Evolutionary conservation across 1,140 invertebrate genomes (phyloP).

Genomic region (Nasonia vitripennis): DNA sequence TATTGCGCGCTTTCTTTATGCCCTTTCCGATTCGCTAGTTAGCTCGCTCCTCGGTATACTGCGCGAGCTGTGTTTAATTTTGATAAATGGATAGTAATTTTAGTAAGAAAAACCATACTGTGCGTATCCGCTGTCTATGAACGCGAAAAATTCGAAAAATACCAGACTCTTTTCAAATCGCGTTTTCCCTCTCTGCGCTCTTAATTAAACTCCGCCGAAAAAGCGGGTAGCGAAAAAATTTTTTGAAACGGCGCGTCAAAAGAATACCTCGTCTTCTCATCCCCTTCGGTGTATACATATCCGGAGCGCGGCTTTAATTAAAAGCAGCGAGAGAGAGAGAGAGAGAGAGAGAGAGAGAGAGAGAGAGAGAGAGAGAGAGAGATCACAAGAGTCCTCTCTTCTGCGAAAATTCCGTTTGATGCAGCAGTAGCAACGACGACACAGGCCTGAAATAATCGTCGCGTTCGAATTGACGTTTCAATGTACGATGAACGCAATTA

Average conservation of each 20-base stretch:
- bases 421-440: background rate
- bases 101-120: background rate
- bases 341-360: too few relatives aligned
- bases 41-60: background rate
- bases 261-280: background rate
- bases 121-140: background rate
- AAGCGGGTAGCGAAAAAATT: background rate
- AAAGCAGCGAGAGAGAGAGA: background rate
- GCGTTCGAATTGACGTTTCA: conserved; percentile 45
- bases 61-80: background rate
- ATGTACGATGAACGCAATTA: conserved; percentile 51
- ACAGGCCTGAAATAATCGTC: conserved; percentile 32
- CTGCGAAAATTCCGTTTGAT: conserved; percentile 37
- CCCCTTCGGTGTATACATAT: background rate
- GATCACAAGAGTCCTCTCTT: background rate
- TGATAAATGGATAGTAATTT: background rate
- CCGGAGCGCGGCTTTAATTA: conserved; percentile 32
- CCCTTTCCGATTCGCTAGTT: background rate
- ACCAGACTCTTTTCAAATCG: background rate
- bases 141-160: background rate
- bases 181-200: background rate
- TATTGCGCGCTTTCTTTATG: conserved; percentile 11
- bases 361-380: background rate
- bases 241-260: background rate
- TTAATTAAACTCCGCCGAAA: background rate